Base-by-base conservation (phyloP, 2,888 invertebrate species). In the Troides aeacus region DNA sequence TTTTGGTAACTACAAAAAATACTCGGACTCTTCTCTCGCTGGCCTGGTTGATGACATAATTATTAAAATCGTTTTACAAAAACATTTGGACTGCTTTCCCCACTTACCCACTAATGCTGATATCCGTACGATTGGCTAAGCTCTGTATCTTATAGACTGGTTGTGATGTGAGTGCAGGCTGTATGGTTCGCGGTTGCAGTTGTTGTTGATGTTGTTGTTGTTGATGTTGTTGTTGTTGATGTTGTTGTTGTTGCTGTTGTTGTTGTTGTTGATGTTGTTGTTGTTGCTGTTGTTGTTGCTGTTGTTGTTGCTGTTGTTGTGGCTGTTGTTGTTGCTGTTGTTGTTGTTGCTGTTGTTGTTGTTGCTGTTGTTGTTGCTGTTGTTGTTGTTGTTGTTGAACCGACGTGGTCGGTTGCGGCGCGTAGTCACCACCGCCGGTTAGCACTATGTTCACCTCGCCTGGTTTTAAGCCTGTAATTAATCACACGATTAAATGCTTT, bases 371-470 rank as follows among this genome's bases (percentile, higher is more conserved):
- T 67, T 69, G 24, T 73, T 66, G 39, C 75, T 73, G 46, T 74
- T 77, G 39, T 72, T 73, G 42, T 76, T 77, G 50, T 71, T 68
- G 23, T 76, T 74, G 42, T 73, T 78, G 56, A 73, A 74, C 50
- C 76, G 76, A 30, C 69, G 62, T 24, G 12, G 75, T 2, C 79
- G 76, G 66, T 74, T 82, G 66, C 79, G 68, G 64, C 64, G 66
- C 4, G 71, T 70, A 78, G 57, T 80, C 83, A 30, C 74, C 78
- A 1, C 84, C 85, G 1, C 89, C 88, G 0, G 92, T 92, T 69
- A 92, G 77, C 1, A 92, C 91, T 69, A 92, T 92, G 80, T 92
- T 92, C 76, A 89, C 92, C 1, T 92, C 89, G 18, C 86, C 83
- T 1, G 92, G 92, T 72, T 92, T 92, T 66, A 91, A 72, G 30